Percentiles rank a stretch among this genome's conserved stretches.
Evolutionary conservation across 2,113 vertebrate genomes (phyloP).

Genomic region (Pseudopipra pipra): DNA sequence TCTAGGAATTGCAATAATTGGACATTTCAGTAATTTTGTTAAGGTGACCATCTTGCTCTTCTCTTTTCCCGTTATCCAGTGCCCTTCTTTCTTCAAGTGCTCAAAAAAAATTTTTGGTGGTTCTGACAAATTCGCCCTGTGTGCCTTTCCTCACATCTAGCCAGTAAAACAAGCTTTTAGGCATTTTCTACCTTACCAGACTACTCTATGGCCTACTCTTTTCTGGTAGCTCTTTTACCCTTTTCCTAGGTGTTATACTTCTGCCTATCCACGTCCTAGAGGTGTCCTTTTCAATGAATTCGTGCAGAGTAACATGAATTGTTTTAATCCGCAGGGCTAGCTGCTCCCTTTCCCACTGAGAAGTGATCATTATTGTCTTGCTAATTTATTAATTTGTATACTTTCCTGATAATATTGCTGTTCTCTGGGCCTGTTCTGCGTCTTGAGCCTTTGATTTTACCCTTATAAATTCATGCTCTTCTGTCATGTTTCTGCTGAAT

Average conservation of each 20-base stretch:
- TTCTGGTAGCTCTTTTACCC: neutral
- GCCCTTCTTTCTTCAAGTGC: neutral
- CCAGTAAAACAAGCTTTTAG: neutral
- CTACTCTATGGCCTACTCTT: neutral
- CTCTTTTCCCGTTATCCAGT: neutral
- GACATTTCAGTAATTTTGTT: neutral
- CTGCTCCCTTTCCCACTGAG: neutral
- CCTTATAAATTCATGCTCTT: neutral
- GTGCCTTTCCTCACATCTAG: neutral
- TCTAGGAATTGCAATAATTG: neutral
- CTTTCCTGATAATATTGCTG: neutral
- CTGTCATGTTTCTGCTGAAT: neutral
- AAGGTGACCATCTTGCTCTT: neutral
- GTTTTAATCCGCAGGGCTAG: neutral
- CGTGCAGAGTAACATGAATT: neutral
- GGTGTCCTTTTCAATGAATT: neutral
- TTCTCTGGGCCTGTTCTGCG: neutral
- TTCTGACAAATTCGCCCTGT: neutral
- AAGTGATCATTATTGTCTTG: neutral
- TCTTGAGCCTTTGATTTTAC: neutral
- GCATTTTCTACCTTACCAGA: neutral
- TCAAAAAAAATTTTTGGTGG: neutral
- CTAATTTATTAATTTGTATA: neutral
- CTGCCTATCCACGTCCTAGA: fast-evolving
- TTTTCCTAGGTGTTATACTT: neutral